Evolutionary conservation across 2,113 vertebrate genomes (phyloP).

Genomic region (Lipophrys pholis): DNA sequence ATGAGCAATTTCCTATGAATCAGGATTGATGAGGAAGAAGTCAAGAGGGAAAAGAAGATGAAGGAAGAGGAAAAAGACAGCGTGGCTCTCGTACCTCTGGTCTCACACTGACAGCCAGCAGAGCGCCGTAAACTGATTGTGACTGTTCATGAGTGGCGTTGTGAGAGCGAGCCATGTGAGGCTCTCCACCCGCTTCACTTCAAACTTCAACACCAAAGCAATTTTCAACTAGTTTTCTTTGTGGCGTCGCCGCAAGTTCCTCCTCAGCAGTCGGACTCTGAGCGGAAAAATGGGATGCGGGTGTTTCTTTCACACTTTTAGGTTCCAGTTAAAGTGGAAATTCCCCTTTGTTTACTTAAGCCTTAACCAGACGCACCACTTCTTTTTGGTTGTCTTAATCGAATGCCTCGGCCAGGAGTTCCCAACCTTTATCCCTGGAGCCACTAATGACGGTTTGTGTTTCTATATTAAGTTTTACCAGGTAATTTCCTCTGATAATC

Average conservation of each 20-base stretch:
- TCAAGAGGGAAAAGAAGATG: constrained; percentile 8
- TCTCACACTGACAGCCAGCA: constrained; percentile 19
- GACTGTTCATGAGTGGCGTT: constrained; percentile 29
- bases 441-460: no score
- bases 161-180: constrained; percentile 15
- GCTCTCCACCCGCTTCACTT: constrained; percentile 35
- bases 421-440: no score
- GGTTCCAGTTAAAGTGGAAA: no score
- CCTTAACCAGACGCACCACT: no score
- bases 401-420: no score
- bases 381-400: no score
- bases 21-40: constrained; percentile 34
- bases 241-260: neutral
- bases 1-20: constrained; percentile 53
- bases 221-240: neutral
- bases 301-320: neutral
- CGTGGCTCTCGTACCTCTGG: constrained; percentile 13
- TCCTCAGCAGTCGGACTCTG: no score
- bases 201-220: neutral
- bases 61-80: constrained; percentile 31
- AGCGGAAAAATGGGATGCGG: neutral
- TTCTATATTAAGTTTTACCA: no score
- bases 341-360: no score
- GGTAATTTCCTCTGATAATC: no score
- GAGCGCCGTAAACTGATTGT: constrained; percentile 36